phyloP scores from a whole-genome alignment of 2,797 vertebrate species.

The Amblyraja radiata region DNA sequence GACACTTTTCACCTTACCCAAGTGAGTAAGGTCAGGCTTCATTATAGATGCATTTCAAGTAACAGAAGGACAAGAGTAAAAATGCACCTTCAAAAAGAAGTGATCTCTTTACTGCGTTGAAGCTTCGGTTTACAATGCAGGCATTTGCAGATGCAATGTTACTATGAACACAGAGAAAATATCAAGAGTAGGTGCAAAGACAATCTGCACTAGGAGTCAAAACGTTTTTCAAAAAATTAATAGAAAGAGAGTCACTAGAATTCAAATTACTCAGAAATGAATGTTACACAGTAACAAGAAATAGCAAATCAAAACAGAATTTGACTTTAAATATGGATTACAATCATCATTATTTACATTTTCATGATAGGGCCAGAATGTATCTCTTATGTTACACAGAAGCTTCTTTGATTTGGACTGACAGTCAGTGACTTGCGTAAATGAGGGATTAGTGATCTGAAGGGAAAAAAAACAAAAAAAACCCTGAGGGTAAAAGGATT shows the following conservation, averaged over 20 bases:
- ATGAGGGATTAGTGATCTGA: constrained; percentile 1
- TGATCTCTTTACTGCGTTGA: background rate
- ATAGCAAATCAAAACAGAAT: constrained; percentile 17
- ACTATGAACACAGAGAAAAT: background rate
- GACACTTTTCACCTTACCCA: constrained; percentile 17
- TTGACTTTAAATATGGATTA: constrained; percentile 31
- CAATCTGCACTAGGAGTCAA: background rate
- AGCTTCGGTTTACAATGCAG: background rate
- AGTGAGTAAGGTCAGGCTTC: constrained; percentile 5
- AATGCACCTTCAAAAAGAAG: background rate
- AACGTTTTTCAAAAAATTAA: background rate
- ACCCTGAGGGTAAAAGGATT: background rate
- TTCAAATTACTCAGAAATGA: constrained; percentile 11
- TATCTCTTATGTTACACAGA: background rate
- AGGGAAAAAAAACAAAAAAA: background rate
- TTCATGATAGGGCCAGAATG: background rate
- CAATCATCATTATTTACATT: constrained; percentile 12
- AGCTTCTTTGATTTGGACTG: constrained; percentile 30
- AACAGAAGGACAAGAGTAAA: background rate
- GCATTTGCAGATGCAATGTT: background rate
- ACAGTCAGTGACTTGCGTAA: background rate
- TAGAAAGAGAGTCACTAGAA: background rate
- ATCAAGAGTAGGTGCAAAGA: background rate
- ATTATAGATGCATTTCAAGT: constrained; percentile 16
- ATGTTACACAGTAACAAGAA: constrained; percentile 18